Base-by-base conservation (phyloP, 2,797 vertebrate species). In the Gallirallus australis region DNA sequence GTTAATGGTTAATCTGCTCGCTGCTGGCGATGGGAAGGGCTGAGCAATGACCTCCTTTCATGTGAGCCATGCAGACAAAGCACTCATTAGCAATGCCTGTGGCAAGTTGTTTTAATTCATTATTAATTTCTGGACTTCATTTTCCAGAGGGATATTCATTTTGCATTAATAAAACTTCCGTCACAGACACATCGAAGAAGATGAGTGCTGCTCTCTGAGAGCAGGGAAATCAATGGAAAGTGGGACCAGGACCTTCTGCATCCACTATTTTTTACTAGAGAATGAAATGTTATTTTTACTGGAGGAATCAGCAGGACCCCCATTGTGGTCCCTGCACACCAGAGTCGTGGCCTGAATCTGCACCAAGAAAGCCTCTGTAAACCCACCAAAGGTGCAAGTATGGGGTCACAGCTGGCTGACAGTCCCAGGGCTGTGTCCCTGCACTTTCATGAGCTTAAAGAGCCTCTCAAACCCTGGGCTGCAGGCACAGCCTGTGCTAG, bases 21-120 rank as follows among this genome's bases (percentile, higher is more conserved):
- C 79, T 4, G 7, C 70, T 90, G 6, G 0, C 3, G 0, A 53
- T 75, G 80, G 84, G 92, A 93, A 92, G 0, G 37, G 83, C 94
- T 96, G 96, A 97, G 94, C 82, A 82, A 94, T 96, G 94, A 95
- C 94, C 93, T 93, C 87, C 92, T 97, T 97, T 97, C 77, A 94
- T 92, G 68, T 85, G 86, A 94, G 86, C 91, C 5, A 42, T 0
- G 1, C 72, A 95, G 90, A 97, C 93, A 96, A 97, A 97, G 84
- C 94, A 81, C 89, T 97, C 94, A 94, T 95, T 96, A 97, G 86
- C 19, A 37, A 92, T 91, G 95, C 92, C 78, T 75, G 75, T 91
- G 86, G 91, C 95, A 96, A 90, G 93, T 95, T 95, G 92, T 94
- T 97, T 96, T 94, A 94, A 96, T 96, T 96, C 82, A 96, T 95